Conservation (phyloP, 2,113 vertebrate species). For the Oncorhynchus nerka region DNA sequence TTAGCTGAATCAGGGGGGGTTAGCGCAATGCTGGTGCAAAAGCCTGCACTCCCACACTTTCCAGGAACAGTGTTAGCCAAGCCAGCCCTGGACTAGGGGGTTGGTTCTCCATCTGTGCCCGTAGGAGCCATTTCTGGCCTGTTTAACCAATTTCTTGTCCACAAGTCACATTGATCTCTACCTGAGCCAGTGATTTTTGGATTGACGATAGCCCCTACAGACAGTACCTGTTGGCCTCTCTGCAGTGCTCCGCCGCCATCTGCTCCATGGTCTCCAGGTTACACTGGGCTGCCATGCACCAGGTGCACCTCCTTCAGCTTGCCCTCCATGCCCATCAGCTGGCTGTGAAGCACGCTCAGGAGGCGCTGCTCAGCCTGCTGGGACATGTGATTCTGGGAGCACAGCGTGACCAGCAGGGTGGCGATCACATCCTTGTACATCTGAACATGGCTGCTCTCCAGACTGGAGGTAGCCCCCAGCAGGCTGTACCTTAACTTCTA, state of each 20-base stretch:
- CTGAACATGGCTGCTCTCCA: conserved; percentile 79
- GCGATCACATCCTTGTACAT: conserved; percentile 81
- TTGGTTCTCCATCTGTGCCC: too few species aligned
- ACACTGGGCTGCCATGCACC: conserved; percentile 78
- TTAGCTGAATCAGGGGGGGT: too few species aligned
- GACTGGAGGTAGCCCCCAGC: conserved; percentile 73
- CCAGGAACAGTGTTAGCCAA: too few species aligned
- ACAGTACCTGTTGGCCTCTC: conserved; percentile 78
- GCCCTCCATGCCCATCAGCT: conserved; percentile 82
- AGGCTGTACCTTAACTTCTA: conserved; percentile 50
- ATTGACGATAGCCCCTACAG: too few species aligned
- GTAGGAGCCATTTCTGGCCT: too few species aligned
- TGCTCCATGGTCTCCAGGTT: conserved; percentile 80
- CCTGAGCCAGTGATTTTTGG: too few species aligned
- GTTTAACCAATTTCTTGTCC: too few species aligned
- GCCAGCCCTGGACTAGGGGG: too few species aligned
- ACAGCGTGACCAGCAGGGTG: conserved; percentile 72
- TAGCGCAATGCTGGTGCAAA: too few species aligned
- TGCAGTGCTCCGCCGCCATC: conserved; percentile 77
- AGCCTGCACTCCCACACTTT: too few species aligned
- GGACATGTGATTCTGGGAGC: conserved; percentile 64
- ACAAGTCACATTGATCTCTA: too few species aligned
- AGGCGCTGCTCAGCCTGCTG: conserved; percentile 78
- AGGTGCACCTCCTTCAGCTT: conserved; percentile 83
- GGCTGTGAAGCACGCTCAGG: conserved; percentile 73